Evolutionary conservation across 2,797 vertebrate genomes (phyloP), one percentile per base, ranked within the genome.

Genomic region (Triplophysa bombifrons): DNA sequence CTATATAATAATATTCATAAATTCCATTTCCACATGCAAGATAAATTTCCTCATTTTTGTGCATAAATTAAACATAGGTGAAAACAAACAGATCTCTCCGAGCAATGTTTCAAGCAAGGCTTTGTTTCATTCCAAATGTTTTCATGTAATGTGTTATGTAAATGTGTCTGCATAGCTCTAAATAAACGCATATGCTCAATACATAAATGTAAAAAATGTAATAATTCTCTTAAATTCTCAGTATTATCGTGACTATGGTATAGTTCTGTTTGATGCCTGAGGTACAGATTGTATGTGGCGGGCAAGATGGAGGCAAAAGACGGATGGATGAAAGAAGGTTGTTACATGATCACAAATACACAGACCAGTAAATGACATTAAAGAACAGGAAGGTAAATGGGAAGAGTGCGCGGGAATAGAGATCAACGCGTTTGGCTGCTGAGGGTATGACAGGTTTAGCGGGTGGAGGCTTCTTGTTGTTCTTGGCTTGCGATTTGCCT

Each of bases 341-440:
- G n/a, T 66, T 64, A 80, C 75, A 85, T 80, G 89, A 94, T 98
- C 96, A 99, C 96, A 99, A 95, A 93, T 99, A 99, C 88, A 96
- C 89, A 79, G 98, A 98, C 97, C 98, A 99, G 85, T 99, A 99
- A 90, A 99, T 96, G 83, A 99, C 96, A 0, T 99, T 99, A 88
- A 99, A 99, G 93, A 99, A 99, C 88, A 99, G 94, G 91, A 99
- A 99, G 88, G 95, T 89, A 90, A 99, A 98, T 27, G 97, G 98
- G 86, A 99, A 99, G 41, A 99, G 88, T 0, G 97, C 98, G 81
- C 98, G 93, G n/a, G 98, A 90, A 60, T 99, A 99, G 80, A 99
- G 95, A 89, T 99, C 98, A 0, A 99, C 85, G 81, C 97, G 92
- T 84, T 99, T 99, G 85, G 98, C 98, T 34, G 96, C 98, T 0